phyloP scores from a whole-genome alignment of 2,113 vertebrate species.

The Calyptomena viridis region DNA sequence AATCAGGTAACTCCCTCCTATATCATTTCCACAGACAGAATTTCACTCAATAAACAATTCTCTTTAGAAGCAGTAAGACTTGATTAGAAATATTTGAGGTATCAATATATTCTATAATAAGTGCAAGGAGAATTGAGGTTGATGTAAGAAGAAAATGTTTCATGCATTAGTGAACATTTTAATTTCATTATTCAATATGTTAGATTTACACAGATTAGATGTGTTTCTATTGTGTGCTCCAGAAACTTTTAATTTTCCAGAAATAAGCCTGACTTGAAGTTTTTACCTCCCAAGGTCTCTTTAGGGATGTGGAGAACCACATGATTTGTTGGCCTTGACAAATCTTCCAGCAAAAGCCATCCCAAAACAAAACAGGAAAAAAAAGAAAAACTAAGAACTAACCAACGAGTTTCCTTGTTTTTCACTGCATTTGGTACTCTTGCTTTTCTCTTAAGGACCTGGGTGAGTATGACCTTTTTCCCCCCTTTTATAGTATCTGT shows the following conservation, averaged over 20 bases:
- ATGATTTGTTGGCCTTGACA: neutral
- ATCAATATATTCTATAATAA: neutral
- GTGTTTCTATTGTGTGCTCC: neutral
- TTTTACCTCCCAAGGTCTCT: neutral
- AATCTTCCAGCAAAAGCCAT: neutral
- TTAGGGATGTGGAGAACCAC: neutral
- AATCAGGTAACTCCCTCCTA: neutral
- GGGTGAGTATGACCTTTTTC: neutral
- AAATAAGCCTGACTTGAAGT: neutral
- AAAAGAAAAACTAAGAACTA: neutral
- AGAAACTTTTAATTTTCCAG: neutral
- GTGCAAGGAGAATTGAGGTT: neutral
- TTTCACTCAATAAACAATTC: neutral
- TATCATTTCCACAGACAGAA: neutral
- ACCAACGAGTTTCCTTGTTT: neutral
- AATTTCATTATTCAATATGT: neutral
- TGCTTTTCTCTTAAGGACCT: neutral
- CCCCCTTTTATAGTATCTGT: neutral
- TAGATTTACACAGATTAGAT: neutral
- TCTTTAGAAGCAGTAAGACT: neutral
- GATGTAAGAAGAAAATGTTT: neutral
- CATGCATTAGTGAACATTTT: neutral
- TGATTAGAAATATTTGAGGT: neutral
- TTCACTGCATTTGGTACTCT: neutral
- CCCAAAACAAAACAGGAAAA: neutral